A percentile compares a stretch with the other conserved stretches of the same genome.
These are phyloP conservation scores for Cantharis nigra DNA, from an alignment of 2,888 invertebrate species.

Conservation along the genomic window DNA sequence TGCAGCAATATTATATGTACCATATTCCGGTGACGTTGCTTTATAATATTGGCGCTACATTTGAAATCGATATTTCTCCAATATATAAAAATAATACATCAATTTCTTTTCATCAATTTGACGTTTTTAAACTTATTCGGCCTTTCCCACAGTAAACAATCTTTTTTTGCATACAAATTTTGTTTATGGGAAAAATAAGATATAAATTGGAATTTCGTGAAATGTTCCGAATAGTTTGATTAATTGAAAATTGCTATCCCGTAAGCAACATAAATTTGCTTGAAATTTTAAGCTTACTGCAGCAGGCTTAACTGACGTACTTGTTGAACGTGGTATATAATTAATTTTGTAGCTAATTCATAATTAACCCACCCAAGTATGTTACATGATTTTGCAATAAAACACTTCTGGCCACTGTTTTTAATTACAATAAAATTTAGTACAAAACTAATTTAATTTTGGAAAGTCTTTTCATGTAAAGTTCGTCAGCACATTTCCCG, in stretches of 20 bases:
- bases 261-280: not conserved
- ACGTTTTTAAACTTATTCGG: too few species aligned
- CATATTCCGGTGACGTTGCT: too few species aligned
- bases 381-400: not conserved
- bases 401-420: not conserved
- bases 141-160: too few species aligned
- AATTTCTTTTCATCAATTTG: too few species aligned
- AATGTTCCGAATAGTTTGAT: not conserved
- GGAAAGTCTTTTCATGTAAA: not conserved
- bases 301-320: not conserved
- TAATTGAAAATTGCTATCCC: not conserved
- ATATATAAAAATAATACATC: too few species aligned
- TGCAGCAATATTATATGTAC: too few species aligned
- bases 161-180: too few species aligned
- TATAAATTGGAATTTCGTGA: too few species aligned
- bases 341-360: not conserved
- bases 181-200: too few species aligned
- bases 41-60: too few species aligned
- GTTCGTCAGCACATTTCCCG: not conserved
- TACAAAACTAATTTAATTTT: not conserved
- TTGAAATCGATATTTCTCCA: too few species aligned
- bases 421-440: not conserved
- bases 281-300: not conserved
- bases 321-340: not conserved
- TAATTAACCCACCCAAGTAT: not conserved